phyloP scores from a whole-genome alignment of 2,888 invertebrate species.

The Drosophila lutescens region DNA sequence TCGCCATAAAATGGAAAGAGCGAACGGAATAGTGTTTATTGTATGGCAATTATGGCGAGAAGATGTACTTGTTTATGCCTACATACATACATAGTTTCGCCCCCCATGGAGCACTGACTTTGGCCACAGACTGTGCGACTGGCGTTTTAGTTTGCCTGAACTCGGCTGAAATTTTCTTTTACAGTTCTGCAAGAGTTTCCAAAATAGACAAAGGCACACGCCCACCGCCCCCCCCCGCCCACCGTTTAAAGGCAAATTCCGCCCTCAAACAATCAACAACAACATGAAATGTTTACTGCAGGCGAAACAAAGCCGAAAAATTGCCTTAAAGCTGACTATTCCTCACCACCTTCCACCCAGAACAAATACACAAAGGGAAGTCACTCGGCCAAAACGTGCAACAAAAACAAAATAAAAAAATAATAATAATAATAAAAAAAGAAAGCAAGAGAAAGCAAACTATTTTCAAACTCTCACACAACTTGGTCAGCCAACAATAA shows the following conservation, averaged over 20 bases:
- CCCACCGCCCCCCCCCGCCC: constrained; percentile 3
- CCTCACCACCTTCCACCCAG: not conserved
- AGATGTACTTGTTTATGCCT: constrained; percentile 15
- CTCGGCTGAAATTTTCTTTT: constrained; percentile 37
- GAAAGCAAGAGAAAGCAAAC: constrained; percentile 49
- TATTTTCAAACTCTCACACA: constrained; percentile 66
- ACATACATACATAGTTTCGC: constrained; percentile 6
- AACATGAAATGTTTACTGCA: constrained; percentile 67
- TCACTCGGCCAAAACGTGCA: constrained; percentile 77
- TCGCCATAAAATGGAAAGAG: constrained; percentile 24
- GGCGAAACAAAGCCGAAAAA: constrained; percentile 72
- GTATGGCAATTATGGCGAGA: constrained; percentile 21
- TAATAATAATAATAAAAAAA: constrained; percentile 18
- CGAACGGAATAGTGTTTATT: constrained; percentile 25
- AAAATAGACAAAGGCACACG: constrained; percentile 70
- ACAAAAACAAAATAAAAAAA: constrained; percentile 35
- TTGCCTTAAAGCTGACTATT: constrained; percentile 57
- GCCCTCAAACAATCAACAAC: constrained; percentile 44
- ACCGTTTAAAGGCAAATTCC: constrained; percentile 46
- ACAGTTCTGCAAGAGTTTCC: constrained; percentile 59
- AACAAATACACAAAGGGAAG: constrained; percentile 52
- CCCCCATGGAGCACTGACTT: constrained; percentile 31
- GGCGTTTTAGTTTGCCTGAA: constrained; percentile 19
- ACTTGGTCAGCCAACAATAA: constrained; percentile 56
- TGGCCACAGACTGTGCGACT: constrained; percentile 38